Base-by-base conservation (phyloP, 2,888 invertebrate genomes). In the Noctua pronuba region DNA sequence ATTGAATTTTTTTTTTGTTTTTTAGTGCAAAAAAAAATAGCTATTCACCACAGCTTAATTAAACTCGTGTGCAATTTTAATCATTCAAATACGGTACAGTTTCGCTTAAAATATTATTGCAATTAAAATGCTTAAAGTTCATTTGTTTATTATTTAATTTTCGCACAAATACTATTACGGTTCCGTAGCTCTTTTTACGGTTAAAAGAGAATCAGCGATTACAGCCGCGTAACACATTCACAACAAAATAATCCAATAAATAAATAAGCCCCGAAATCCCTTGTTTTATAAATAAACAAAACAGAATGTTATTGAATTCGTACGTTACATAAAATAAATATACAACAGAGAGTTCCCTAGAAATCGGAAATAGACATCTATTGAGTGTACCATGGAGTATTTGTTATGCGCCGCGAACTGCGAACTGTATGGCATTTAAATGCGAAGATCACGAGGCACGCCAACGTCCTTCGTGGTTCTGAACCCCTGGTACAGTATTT, bases 381-480 rank as follows among this genome's bases (percentile, higher is more conserved):
- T 86, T 86, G 88, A 86, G 78, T 83, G 77, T 89, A 86, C 83
- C 75, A 76, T 77, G 74, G 85, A 79, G 84, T 88, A 84, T 89
- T 91, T 91, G 90, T 91, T 86, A 91, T 92, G 90, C 91, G 78
- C 82, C 88, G 84, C 90, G 88, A 90, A 88, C 88, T 87, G 85
- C 89, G 88, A 90, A 86, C 86, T 88, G 83, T 85, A 78, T 82
- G 88, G 86, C 88, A 92, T 93, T 93, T 91, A 90, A 92, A 92
- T 93, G 91, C 90, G 89, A 86, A 84, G 88, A 88, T 88, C 88
- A 89, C 88, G 78, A 90, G 69, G 90, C 91, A 93, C 93, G 93
- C 90, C 91, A 89, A 92, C 91, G 91, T 89, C 93, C 91, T 92
- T 91, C 90, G 91, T 86, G 87, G 46, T 62, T 41, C 83, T 85